Evolutionary conservation across 2,888 invertebrate genomes (phyloP).

Genomic region (Beris morrisii): DNA sequence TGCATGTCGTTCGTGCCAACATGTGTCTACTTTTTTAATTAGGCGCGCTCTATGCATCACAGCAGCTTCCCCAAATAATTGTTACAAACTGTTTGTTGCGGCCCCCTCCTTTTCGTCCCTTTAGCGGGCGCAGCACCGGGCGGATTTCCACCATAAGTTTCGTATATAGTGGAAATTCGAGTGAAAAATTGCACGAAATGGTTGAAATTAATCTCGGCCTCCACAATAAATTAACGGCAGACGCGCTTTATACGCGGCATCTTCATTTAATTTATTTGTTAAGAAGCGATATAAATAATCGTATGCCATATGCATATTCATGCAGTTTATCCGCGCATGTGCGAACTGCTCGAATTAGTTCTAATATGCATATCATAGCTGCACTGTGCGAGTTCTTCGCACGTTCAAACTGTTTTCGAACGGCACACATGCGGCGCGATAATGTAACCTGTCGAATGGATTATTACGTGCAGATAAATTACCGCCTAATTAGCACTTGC

Average conservation of each 20-base stretch:
- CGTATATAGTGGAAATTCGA: too few relatives aligned
- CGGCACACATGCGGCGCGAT: slow-evolving; percentile 27
- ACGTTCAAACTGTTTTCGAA: slow-evolving; percentile 13
- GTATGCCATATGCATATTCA: slow-evolving; percentile 19
- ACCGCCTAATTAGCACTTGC: slow-evolving; percentile 31
- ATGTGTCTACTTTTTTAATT: slow-evolving; percentile 8
- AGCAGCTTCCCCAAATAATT: too few relatives aligned
- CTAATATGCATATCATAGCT: slow-evolving; percentile 29
- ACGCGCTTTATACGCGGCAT: slow-evolving; percentile 9
- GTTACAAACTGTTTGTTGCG: too few relatives aligned
- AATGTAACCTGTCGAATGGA: slow-evolving; percentile 30
- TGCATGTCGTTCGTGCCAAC: slow-evolving; percentile 10
- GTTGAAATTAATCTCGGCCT: slow-evolving; percentile 30
- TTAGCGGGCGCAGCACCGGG: too few relatives aligned
- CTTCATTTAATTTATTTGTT: slow-evolving; percentile 3
- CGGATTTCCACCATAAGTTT: too few relatives aligned
- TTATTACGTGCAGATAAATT: slow-evolving; percentile 33
- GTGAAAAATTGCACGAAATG: slow-evolving; percentile 28
- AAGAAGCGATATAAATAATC: too few relatives aligned
- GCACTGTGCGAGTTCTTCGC: background rate
- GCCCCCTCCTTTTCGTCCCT: too few relatives aligned
- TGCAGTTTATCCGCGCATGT: slow-evolving; percentile 16
- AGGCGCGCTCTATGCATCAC: too few relatives aligned
- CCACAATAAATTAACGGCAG: slow-evolving; percentile 31
- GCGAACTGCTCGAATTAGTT: slow-evolving; percentile 28